Evolutionary conservation across 2,797 vertebrate genomes (phyloP).

Genomic region (Etheostoma nigrum): DNA sequence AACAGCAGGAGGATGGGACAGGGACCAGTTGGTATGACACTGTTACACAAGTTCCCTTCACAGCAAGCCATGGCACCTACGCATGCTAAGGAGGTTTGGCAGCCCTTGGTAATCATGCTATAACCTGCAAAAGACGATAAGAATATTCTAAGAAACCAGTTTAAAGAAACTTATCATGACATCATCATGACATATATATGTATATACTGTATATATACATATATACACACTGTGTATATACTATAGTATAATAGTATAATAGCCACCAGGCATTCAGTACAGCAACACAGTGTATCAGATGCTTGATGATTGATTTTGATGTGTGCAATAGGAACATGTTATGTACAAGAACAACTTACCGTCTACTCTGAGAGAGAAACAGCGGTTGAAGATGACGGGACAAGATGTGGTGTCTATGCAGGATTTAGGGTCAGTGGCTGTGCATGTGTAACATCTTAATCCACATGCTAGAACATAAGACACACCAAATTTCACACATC

Average conservation of each 20-base stretch:
- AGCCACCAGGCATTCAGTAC: background rate
- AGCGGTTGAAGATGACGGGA: constrained; percentile 39
- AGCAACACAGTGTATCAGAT: background rate
- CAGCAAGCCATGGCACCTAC: constrained; percentile 19
- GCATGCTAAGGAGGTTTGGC: constrained; percentile 13
- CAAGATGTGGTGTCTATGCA: constrained; percentile 64
- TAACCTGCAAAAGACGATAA: constrained; percentile 40
- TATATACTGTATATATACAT: no score
- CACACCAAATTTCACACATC: background rate
- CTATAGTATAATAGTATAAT: no score
- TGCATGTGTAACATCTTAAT: constrained; percentile 71
- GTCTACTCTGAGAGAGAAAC: constrained; percentile 30
- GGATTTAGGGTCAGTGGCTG: constrained; percentile 19
- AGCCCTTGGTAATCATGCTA: constrained; percentile 52
- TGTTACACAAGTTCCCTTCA: constrained; percentile 62
- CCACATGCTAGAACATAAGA: constrained; percentile 63
- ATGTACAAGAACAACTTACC: constrained; percentile 36
- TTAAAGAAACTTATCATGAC: background rate
- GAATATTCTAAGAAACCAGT: background rate
- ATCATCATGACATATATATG: no score
- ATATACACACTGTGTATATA: no score
- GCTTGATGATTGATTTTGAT: background rate
- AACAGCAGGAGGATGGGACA: constrained; percentile 48
- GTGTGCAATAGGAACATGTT: background rate
- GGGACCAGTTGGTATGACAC: constrained; percentile 14